phyloP scores from a whole-genome alignment of 2,888 invertebrate genomes.

The Ophioninae sp. region DNA sequence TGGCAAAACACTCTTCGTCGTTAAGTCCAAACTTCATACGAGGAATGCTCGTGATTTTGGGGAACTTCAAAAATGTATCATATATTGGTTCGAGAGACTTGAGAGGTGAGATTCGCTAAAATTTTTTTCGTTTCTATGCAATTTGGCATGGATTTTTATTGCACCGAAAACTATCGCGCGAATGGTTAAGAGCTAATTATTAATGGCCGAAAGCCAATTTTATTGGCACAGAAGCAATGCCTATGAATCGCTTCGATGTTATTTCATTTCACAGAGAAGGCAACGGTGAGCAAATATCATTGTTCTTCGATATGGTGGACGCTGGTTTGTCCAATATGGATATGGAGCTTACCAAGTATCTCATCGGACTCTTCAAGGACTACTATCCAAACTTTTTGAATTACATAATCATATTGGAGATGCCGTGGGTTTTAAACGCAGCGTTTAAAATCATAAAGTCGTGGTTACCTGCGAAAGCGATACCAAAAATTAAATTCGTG shows the following conservation, averaged over 20 bases:
- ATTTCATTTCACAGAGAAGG: slow-evolving; percentile 83
- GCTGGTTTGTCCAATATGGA: slow-evolving; percentile 94
- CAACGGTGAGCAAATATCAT: slow-evolving; percentile 88
- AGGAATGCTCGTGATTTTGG: slow-evolving; percentile 90
- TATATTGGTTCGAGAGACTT: slow-evolving; percentile 92
- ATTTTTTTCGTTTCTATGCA: not conserved
- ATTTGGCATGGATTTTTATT: not conserved
- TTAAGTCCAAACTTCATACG: slow-evolving; percentile 90
- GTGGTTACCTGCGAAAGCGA: slow-evolving; percentile 93
- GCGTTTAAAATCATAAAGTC: slow-evolving; percentile 95
- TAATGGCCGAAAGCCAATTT: not conserved
- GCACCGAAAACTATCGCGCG: not conserved
- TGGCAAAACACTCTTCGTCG: slow-evolving; percentile 89
- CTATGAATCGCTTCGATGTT: not conserved
- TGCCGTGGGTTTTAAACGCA: slow-evolving; percentile 96
- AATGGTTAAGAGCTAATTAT: not conserved
- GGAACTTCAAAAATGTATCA: slow-evolving; percentile 89
- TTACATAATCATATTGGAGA: slow-evolving; percentile 94
- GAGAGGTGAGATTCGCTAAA: slow-evolving; percentile 83
- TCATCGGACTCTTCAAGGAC: slow-evolving; percentile 92
- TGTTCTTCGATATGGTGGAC: slow-evolving; percentile 95
- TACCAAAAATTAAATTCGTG: slow-evolving; percentile 93
- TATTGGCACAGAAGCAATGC: not conserved
- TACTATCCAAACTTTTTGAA: slow-evolving; percentile 95
- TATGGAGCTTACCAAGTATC: slow-evolving; percentile 93